Evolutionary conservation across 2,888 invertebrate genomes (phyloP).

Genomic region (Yponomeuta sedellus): DNA sequence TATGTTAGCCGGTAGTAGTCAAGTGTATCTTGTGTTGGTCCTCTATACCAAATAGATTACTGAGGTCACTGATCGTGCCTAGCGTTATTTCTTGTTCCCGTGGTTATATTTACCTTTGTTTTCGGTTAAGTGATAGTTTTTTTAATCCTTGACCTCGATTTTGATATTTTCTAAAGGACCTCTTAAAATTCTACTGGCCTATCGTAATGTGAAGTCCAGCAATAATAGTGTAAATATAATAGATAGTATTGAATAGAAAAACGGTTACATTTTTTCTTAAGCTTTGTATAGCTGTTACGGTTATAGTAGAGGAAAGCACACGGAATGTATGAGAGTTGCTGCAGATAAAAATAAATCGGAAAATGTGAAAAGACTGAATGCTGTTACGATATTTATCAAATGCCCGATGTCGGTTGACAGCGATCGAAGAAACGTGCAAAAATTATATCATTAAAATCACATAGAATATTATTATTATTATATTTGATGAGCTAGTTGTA

Average conservation of each 20-base stretch:
- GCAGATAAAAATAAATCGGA: conserved; percentile 5
- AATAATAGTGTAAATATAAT: conserved; percentile 17
- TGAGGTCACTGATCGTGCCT: too few species aligned
- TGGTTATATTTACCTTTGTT: neutral
- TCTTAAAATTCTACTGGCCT: conserved; percentile 3
- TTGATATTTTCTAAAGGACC: neutral
- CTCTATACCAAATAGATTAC: too few species aligned
- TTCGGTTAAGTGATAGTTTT: neutral
- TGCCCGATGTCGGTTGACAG: conserved; percentile 33
- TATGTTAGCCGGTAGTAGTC: too few species aligned
- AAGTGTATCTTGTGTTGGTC: too few species aligned
- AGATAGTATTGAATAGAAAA: neutral
- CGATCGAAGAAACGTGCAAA: conserved; percentile 40
- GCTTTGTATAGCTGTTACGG: conserved; percentile 5
- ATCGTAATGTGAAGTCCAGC: conserved; percentile 18
- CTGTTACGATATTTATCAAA: conserved; percentile 42
- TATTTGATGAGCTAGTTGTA: conserved; percentile 55
- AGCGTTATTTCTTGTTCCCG: neutral
- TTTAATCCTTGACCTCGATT: neutral
- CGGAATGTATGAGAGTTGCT: neutral
- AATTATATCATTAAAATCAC: conserved; percentile 57
- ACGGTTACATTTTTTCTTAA: neutral
- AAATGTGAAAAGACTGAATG: conserved; percentile 52
- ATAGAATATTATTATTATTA: conserved; percentile 42
- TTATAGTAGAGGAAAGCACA: conserved; percentile 12